Conservation (phyloP, 2,888 invertebrate species). For the Suillia variegata region DNA sequence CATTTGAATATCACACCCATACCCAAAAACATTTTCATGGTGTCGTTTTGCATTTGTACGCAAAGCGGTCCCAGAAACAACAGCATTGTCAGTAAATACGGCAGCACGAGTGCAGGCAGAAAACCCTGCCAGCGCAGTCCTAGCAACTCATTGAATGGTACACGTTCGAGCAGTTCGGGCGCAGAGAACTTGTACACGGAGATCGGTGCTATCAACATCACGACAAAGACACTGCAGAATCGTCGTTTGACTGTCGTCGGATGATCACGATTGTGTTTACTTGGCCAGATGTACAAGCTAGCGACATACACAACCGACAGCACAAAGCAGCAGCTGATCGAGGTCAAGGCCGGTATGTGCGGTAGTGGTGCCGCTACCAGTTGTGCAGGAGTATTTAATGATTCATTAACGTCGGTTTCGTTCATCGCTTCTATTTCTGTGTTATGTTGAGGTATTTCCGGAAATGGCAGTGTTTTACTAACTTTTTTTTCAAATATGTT, state of each 20-base stretch:
- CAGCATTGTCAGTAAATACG: constrained; percentile 78
- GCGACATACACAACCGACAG: constrained; percentile 82
- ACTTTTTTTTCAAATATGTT: no score
- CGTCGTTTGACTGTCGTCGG: constrained; percentile 85
- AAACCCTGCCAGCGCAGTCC: constrained; percentile 79
- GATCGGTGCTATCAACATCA: constrained; percentile 80
- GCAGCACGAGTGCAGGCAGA: constrained; percentile 73
- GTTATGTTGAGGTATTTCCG: background rate
- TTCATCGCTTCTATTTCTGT: no score
- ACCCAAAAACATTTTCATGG: constrained; percentile 46
- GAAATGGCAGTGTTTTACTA: no score
- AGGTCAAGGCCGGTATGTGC: constrained; percentile 64
- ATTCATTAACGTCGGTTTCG: background rate
- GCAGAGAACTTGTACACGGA: constrained; percentile 76
- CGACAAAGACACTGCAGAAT: constrained; percentile 83
- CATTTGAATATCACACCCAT: background rate
- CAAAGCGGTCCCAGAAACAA: constrained; percentile 84
- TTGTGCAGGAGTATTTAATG: no score
- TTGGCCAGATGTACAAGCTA: constrained; percentile 87
- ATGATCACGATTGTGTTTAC: constrained; percentile 81
- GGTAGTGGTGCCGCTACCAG: constrained; percentile 32
- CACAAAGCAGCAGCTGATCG: constrained; percentile 75
- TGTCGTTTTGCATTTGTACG: constrained; percentile 73
- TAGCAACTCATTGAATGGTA: constrained; percentile 71
- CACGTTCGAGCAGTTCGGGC: constrained; percentile 67